Percentiles rank a stretch among this genome's conserved stretches.
Conservation (phyloP, 2,888 invertebrate species). For the Acanthoscelides obtectus region DNA sequence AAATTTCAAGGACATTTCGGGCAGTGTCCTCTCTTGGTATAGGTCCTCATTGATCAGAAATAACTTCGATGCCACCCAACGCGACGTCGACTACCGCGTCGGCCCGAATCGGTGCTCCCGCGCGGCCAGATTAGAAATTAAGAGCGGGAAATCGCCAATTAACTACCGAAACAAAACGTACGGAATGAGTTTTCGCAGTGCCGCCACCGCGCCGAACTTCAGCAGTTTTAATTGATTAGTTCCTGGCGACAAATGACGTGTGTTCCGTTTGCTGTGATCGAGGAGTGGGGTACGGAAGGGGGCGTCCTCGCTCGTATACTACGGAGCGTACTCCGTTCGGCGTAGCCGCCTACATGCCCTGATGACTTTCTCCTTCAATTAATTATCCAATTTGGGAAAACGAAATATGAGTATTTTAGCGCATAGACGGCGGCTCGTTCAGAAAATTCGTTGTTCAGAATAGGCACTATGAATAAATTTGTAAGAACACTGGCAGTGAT, state of each 20-base stretch:
- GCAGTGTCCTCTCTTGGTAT: no score
- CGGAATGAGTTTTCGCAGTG: conserved; percentile 17
- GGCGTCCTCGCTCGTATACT: not conserved
- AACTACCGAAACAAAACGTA: conserved; percentile 12
- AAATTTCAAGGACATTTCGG: no score
- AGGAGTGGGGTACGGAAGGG: not conserved
- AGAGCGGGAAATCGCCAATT: not conserved
- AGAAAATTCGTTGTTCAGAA: no score
- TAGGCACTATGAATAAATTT: no score
- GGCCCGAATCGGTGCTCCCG: not conserved
- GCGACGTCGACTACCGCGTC: not conserved
- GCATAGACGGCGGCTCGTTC: no score
- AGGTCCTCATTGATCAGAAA: no score
- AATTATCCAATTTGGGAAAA: not conserved
- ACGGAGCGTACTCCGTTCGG: not conserved
- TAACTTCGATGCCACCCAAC: no score
- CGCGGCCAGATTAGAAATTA: not conserved
- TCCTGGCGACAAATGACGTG: conserved; percentile 16
- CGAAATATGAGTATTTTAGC: not conserved
- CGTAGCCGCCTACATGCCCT: not conserved
- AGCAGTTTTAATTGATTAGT: conserved; percentile 20
- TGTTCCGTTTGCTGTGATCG: conserved; percentile 17
- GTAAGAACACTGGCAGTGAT: no score
- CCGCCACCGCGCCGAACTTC: conserved; percentile 7
- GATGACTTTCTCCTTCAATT: not conserved